phyloP scores from a whole-genome alignment of 2,888 invertebrate genomes.

The Panopea generosa region DNA sequence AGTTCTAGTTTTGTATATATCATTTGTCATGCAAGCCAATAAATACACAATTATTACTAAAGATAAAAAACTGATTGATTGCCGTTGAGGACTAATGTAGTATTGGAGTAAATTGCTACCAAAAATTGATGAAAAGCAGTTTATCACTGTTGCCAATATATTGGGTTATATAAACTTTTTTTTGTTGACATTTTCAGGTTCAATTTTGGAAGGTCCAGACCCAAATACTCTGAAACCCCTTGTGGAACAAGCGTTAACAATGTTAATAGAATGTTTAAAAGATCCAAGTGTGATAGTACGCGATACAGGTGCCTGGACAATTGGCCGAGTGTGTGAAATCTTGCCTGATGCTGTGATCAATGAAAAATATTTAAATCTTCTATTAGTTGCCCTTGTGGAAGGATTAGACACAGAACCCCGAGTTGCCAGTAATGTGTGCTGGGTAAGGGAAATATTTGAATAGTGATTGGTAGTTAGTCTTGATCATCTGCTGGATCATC shows the following conservation, averaged over 20 bases:
- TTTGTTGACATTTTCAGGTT: constrained; percentile 84
- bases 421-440: constrained; percentile 99
- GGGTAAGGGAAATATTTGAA: too few relatives aligned
- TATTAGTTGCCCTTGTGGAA: constrained; percentile 86
- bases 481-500: too few relatives aligned
- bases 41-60: too few relatives aligned
- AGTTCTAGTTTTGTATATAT: too few relatives aligned
- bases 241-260: constrained; percentile 98
- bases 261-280: constrained; percentile 96
- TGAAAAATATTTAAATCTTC: constrained; percentile 91
- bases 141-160: too few relatives aligned
- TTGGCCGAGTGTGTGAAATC: constrained; percentile 98
- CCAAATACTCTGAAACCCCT: constrained; percentile 94
- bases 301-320: constrained; percentile 99
- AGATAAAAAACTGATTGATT: too few relatives aligned
- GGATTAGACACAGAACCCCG: constrained; percentile 96
- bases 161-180: too few relatives aligned
- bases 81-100: too few relatives aligned
- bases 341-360: constrained; percentile 98
- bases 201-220: constrained; percentile 96
- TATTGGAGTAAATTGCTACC: too few relatives aligned
- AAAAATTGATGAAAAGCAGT: too few relatives aligned
- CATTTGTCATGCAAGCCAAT: too few relatives aligned
- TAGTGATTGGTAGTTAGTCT: too few relatives aligned
- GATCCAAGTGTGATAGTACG: constrained; percentile 97